These are phyloP conservation scores for Hemitrygon akajei DNA, from an alignment of 2,797 vertebrate species.

Conservation along the genomic window DNA sequence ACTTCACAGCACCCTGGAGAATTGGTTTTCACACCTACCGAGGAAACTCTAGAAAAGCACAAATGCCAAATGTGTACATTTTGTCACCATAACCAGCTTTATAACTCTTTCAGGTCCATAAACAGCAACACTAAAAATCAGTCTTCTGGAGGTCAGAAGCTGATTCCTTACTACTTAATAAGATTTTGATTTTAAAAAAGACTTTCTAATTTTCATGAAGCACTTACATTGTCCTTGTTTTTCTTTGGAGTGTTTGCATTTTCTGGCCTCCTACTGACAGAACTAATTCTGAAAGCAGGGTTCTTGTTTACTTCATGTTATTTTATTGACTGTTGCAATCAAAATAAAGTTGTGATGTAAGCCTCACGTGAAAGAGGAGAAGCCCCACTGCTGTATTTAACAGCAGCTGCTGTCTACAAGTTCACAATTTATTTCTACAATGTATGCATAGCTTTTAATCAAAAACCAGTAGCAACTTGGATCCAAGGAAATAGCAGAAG, in stretches of 20 bases:
- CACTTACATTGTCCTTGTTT: conserved; percentile 32
- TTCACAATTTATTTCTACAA: background rate
- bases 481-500: background rate
- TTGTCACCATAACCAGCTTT: background rate
- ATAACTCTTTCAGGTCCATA: conserved; percentile 6
- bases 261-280: conserved; percentile 32
- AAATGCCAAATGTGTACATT: conserved; percentile 28
- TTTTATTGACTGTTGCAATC: conserved; percentile 33
- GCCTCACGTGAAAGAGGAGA: background rate
- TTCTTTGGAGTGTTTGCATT: conserved; percentile 39
- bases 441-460: background rate
- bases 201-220: background rate
- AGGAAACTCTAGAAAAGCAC: conserved; percentile 23
- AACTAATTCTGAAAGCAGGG: background rate
- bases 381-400: background rate
- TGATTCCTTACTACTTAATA: background rate
- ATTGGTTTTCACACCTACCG: background rate
- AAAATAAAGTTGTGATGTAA: conserved; percentile 14
- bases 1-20: conserved; percentile 44
- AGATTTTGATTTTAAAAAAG: background rate
- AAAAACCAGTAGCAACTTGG: background rate
- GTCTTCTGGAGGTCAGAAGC: background rate
- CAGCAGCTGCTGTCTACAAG: background rate
- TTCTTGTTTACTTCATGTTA: conserved; percentile 22
- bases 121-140: conserved; percentile 2